phyloP scores from a whole-genome alignment of 53 echinoderm and acorn worm species.

The Glandiceps talaboti region DNA sequence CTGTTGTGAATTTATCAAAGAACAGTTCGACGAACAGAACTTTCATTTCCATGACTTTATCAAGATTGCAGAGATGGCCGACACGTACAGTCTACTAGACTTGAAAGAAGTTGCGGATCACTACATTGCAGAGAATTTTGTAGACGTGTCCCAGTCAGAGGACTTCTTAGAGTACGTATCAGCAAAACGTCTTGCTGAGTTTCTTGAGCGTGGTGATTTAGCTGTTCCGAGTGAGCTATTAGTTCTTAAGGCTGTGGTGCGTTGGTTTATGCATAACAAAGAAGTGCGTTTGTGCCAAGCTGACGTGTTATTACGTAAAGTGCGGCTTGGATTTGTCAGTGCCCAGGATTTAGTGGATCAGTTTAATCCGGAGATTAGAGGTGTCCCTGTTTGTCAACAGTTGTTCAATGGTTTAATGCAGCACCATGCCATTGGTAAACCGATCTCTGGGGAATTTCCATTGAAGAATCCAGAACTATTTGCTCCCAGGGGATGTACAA shows the following conservation, averaged over 20 bases:
- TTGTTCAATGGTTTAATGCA: constrained; percentile 41
- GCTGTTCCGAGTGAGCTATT: constrained; percentile 30
- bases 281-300: constrained; percentile 30
- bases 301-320: constrained; percentile 20
- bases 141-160: constrained; percentile 27
- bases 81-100: constrained; percentile 24
- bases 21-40: constrained; percentile 19
- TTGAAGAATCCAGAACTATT: constrained; percentile 23
- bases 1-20: constrained; percentile 25
- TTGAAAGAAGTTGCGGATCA: constrained; percentile 25
- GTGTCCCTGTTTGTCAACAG: constrained; percentile 25
- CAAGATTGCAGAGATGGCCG: constrained; percentile 46
- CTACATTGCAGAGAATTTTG: constrained; percentile 39
- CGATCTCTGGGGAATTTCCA: constrained; percentile 16
- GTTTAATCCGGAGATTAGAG: constrained; percentile 19
- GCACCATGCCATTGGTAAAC: constrained; percentile 29
- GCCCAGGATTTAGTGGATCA: constrained; percentile 24
- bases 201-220: constrained; percentile 25
- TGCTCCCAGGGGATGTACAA: constrained; percentile 25
- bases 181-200: constrained; percentile 19
- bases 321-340: constrained; percentile 31
- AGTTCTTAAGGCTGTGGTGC: constrained; percentile 27
- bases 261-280: constrained; percentile 24
- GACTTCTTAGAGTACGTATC: constrained; percentile 44
- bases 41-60: constrained; percentile 38